These are phyloP conservation scores for Doryteuthis pealeii DNA, from an alignment of 1,140 invertebrate species.

Conservation along the genomic window DNA sequence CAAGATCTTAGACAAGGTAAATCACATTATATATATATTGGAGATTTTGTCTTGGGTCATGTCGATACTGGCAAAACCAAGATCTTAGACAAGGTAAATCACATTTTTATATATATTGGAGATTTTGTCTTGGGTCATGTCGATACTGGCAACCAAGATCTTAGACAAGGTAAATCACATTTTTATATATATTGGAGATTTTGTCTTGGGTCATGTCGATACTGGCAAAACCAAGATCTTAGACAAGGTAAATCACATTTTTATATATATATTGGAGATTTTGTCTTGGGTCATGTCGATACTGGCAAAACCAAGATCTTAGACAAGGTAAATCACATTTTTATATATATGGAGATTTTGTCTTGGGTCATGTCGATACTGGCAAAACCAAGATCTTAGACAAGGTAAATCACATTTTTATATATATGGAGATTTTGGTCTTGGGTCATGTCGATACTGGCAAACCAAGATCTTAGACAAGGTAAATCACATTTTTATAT, in stretches of 20 bases:
- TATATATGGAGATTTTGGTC: conserved; percentile 63
- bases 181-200: no score
- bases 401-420: no score
- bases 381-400: conserved; percentile 99
- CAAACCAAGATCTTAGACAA: no score
- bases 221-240: conserved; percentile 99
- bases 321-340: conserved; percentile 73
- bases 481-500: no score
- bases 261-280: no score
- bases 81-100: conserved; percentile 93
- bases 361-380: conserved; percentile 98
- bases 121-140: conserved; percentile 90
- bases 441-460: conserved; percentile 99
- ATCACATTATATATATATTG: not conserved
- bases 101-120: not conserved
- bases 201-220: conserved; percentile 97
- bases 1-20: conserved; percentile 96
- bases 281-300: conserved; percentile 98
- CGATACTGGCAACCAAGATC: conserved; percentile 99
- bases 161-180: no score
- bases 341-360: conserved; percentile 55
- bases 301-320: conserved; percentile 99
- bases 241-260: conserved; percentile 90
- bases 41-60: conserved; percentile 85
- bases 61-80: conserved; percentile 99